Conservation (phyloP, 2,797 vertebrate genomes). For the Corythornis leucogaster region DNA sequence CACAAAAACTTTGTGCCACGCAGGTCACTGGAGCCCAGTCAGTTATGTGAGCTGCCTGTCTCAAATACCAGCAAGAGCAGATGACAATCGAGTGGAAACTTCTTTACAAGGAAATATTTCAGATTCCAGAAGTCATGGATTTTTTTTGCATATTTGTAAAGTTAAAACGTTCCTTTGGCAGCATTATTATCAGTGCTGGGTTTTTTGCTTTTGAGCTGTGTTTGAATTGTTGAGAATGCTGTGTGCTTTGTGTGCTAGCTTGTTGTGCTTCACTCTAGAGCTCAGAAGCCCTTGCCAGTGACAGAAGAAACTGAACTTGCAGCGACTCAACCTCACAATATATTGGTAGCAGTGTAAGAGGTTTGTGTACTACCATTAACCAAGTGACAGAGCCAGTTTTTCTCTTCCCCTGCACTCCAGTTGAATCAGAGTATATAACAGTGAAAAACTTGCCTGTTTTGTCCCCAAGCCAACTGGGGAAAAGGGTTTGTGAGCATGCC, state of each 20-base stretch:
- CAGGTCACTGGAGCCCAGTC: background rate
- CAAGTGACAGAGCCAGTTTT: background rate
- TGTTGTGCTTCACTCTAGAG: background rate
- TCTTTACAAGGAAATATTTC: conserved; percentile 7
- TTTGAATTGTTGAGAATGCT: background rate
- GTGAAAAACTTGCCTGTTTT: background rate
- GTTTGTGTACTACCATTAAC: background rate
- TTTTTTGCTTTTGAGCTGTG: background rate
- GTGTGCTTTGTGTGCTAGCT: background rate
- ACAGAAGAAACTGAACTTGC: background rate
- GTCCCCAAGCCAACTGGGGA: background rate
- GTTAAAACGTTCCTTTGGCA: background rate
- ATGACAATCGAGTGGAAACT: conserved; percentile 14
- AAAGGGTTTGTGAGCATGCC: background rate
- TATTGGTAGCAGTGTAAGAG: background rate
- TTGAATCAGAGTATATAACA: background rate
- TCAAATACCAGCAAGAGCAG: conserved; percentile 11
- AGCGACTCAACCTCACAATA: background rate
- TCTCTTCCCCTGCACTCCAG: background rate
- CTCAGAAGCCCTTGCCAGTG: background rate
- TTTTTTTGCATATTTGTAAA: background rate
- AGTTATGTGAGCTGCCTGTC: background rate
- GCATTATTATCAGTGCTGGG: background rate
- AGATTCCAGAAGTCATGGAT: background rate
- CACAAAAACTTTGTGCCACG: background rate